Conservation (phyloP, 2,797 vertebrate genomes). For the Clarias pachynema region DNA sequence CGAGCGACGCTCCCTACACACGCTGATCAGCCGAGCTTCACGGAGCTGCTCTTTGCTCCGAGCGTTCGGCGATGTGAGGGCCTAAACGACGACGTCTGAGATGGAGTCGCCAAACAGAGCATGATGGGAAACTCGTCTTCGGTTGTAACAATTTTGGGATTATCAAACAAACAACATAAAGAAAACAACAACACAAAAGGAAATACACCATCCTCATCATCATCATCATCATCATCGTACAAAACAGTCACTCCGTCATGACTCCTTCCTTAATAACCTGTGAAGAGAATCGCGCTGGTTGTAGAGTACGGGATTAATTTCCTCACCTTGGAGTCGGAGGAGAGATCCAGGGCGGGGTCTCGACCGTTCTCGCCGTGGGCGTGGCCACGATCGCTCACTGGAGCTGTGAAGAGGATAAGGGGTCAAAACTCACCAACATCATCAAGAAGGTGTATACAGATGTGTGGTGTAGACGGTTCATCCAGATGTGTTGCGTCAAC, state of each 20-base stretch:
- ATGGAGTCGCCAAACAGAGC: background rate
- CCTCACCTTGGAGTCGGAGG: conserved; percentile 33
- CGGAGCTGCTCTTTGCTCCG: background rate
- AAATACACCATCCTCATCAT: background rate
- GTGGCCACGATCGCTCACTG: background rate
- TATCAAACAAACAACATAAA: background rate
- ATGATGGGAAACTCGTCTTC: conserved; percentile 15
- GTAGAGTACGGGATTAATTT: background rate
- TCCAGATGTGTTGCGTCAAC: background rate
- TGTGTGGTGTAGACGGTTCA: background rate
- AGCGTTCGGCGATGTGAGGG: background rate
- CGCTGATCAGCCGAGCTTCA: background rate
- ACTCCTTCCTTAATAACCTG: background rate
- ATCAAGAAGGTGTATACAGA: background rate
- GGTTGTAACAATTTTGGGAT: background rate
- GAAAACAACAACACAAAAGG: background rate
- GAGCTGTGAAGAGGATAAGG: background rate
- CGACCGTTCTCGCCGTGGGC: conserved; percentile 21
- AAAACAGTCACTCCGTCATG: background rate
- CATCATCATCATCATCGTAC: background rate
- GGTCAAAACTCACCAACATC: background rate
- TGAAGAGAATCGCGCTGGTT: background rate
- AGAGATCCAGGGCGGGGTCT: conserved; percentile 25
- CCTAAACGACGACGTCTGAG: background rate
- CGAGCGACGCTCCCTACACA: background rate